Percentiles rank a stretch among this genome's conserved stretches.
Conservation (phyloP, 2,888 invertebrate genomes). For the Sepioteuthis lessoniana region DNA sequence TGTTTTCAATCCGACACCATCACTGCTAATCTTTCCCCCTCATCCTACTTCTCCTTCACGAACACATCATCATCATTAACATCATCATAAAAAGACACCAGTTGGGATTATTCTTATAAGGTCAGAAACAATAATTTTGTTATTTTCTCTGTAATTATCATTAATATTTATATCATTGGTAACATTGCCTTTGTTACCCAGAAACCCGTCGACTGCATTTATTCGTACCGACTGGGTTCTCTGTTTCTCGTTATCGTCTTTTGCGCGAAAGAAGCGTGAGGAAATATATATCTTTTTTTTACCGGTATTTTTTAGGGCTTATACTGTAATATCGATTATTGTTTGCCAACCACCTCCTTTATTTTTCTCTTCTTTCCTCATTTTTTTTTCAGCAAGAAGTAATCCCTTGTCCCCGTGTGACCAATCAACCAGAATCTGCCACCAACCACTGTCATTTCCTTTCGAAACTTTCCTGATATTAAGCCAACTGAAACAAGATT, state of each 20-base stretch:
- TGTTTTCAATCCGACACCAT: too few relatives aligned
- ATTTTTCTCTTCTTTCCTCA: too few relatives aligned
- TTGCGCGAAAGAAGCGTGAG: neutral
- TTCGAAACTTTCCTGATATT: neutral
- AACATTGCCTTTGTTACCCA: neutral
- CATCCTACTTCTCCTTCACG: too few relatives aligned
- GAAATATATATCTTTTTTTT: neutral
- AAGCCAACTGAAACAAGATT: neutral
- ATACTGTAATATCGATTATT: too few relatives aligned
- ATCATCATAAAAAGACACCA: neutral
- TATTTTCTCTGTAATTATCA: neutral
- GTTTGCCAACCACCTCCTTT: too few relatives aligned
- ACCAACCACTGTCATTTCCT: neutral
- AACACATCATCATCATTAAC: too few relatives aligned
- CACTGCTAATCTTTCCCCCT: too few relatives aligned
- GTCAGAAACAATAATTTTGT: neutral
- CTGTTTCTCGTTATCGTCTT: neutral
- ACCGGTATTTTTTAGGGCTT: neutral
- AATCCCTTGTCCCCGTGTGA: neutral
- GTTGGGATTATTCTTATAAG: neutral
- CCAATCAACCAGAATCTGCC: neutral
- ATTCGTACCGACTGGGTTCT: neutral
- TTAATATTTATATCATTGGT: neutral
- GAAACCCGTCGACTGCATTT: neutral
- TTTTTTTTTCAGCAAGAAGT: neutral